Percentiles rank a stretch among this genome's conserved stretches.
Conservation (phyloP, 2,797 vertebrate species). For the Malacoraja senta region DNA sequence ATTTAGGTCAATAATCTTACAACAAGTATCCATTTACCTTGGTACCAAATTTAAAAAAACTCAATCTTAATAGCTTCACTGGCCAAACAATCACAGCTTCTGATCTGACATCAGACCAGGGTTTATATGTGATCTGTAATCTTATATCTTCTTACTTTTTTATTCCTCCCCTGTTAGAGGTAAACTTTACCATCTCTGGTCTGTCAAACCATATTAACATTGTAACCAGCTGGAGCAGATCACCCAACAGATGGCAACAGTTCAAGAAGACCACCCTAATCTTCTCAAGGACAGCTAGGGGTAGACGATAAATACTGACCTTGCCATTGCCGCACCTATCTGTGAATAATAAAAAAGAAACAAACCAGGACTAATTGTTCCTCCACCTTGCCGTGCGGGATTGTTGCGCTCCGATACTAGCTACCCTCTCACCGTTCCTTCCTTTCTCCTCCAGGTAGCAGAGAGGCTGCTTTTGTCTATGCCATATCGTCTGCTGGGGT, state of each 20-base stretch:
- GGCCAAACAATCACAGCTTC: not conserved
- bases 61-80: not conserved
- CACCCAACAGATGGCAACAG: not conserved
- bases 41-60: too few relatives aligned
- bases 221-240: not conserved
- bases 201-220: not conserved
- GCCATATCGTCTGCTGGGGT: slow-evolving; percentile 94
- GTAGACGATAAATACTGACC: not conserved
- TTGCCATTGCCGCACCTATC: not conserved
- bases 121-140: not conserved
- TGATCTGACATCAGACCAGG: not conserved
- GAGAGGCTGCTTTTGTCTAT: slow-evolving; percentile 93
- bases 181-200: not conserved
- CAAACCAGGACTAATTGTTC: not conserved
- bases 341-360: not conserved
- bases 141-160: not conserved
- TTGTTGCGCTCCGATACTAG: not conserved
- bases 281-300: not conserved
- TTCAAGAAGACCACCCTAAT: not conserved
- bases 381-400: not conserved
- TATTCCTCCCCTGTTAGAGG: not conserved
- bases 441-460: slow-evolving; percentile 67
- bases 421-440: not conserved
- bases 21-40: too few relatives aligned
- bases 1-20: too few relatives aligned